phyloP scores from a whole-genome alignment of 2,888 invertebrate genomes.

The Pachycephus smyrnensis region DNA sequence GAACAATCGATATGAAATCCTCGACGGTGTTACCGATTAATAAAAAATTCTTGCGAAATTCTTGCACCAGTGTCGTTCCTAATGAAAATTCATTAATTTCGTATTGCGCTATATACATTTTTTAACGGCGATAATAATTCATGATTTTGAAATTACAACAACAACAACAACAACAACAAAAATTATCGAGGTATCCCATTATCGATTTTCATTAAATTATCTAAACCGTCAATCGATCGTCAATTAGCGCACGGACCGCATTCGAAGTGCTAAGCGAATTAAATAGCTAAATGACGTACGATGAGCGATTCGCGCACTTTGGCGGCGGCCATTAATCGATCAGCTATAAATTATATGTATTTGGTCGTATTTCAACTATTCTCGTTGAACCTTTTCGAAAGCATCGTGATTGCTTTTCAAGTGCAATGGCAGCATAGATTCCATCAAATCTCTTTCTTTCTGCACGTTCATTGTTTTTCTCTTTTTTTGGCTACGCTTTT shows the following conservation, averaged over 20 bases:
- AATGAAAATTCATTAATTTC: neutral
- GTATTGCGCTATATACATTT: neutral
- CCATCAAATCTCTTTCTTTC: neutral
- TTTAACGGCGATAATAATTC: no score
- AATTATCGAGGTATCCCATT: conserved; percentile 5
- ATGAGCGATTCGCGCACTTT: neutral
- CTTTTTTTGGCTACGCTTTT: neutral
- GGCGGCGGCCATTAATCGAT: neutral
- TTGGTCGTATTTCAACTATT: neutral
- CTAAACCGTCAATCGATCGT: neutral
- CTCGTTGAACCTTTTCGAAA: neutral
- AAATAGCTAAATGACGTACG: neutral
- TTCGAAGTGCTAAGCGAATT: neutral
- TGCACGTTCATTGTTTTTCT: neutral
- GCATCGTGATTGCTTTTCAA: neutral
- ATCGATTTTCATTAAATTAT: conserved; percentile 16
- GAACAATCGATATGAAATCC: neutral
- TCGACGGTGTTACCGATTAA: neutral
- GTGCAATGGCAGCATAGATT: neutral
- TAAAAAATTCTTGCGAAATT: neutral
- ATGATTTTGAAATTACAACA: no score
- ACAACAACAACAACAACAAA: no score
- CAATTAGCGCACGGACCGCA: neutral
- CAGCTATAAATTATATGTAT: neutral
- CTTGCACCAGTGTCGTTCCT: neutral